phyloP scores from a whole-genome alignment of 2,888 invertebrate genomes.

The Pediacus dermestoides region DNA sequence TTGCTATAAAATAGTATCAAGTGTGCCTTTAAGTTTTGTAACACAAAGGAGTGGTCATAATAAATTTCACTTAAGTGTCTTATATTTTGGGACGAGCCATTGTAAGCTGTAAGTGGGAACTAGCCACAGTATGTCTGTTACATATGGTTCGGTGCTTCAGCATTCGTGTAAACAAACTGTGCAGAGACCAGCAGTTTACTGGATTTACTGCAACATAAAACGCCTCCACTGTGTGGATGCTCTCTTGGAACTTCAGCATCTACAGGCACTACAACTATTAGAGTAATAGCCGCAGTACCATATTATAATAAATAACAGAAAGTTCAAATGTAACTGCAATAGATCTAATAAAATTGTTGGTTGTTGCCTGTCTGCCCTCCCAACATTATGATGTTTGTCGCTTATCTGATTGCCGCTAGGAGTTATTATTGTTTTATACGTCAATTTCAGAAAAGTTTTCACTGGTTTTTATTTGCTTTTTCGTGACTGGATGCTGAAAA shows the following conservation, averaged over 20 bases:
- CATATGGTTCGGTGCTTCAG: slow-evolving; percentile 38
- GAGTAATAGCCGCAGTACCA: too few relatives aligned
- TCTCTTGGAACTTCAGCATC: slow-evolving; percentile 2
- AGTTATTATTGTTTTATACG: too few relatives aligned
- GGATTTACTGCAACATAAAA: slow-evolving; percentile 46
- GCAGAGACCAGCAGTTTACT: slow-evolving; percentile 43
- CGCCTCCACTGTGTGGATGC: slow-evolving; percentile 41
- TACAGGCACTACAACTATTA: slow-evolving; percentile 3
- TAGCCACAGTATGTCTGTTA: slow-evolving; percentile 31
- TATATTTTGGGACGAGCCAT: slow-evolving; percentile 35
- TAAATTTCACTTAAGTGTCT: slow-evolving; percentile 37
- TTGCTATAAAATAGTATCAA: slow-evolving; percentile 32
- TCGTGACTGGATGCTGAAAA: too few relatives aligned
- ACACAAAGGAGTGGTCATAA: slow-evolving; percentile 33
- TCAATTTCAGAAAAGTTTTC: too few relatives aligned
- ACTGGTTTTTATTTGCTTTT: too few relatives aligned
- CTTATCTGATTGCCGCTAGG: too few relatives aligned
- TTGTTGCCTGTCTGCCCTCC: too few relatives aligned
- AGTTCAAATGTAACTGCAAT: too few relatives aligned
- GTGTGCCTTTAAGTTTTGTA: slow-evolving; percentile 34
- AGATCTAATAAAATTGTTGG: too few relatives aligned
- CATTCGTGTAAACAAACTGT: slow-evolving; percentile 45
- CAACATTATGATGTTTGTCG: too few relatives aligned
- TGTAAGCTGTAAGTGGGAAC: slow-evolving; percentile 33
- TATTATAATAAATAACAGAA: too few relatives aligned